phyloP scores from a whole-genome alignment of 2,888 invertebrate species.

The Dichetophora obliterata region DNA sequence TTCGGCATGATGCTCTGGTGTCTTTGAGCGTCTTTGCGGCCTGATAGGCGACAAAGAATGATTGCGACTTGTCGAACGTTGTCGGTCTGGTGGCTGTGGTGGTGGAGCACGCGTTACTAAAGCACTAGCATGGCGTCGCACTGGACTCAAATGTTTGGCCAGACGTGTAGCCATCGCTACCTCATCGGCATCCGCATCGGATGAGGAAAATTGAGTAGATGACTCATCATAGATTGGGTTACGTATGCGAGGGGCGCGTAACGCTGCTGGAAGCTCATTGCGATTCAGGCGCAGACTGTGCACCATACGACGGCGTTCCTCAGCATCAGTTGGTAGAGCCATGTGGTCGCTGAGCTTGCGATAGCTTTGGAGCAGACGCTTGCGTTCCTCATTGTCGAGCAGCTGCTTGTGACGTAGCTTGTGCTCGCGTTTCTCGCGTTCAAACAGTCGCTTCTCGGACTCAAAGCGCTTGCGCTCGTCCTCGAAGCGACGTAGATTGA shows the following conservation, averaged over 20 bases:
- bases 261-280: slow-evolving; percentile 53
- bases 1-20: slow-evolving; percentile 58
- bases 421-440: slow-evolving; percentile 73
- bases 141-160: slow-evolving; percentile 47
- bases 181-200: slow-evolving; percentile 62
- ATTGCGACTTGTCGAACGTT: slow-evolving; percentile 58
- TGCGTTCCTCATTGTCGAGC: slow-evolving; percentile 65
- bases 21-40: slow-evolving; percentile 63
- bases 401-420: slow-evolving; percentile 64
- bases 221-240: slow-evolving; percentile 63
- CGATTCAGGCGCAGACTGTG: slow-evolving; percentile 62
- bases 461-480: slow-evolving; percentile 69
- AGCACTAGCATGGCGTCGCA: slow-evolving; percentile 48
- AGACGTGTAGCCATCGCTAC: slow-evolving; percentile 43
- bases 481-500: slow-evolving; percentile 67
- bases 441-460: slow-evolving; percentile 68
- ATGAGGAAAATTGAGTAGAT: slow-evolving; percentile 67
- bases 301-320: slow-evolving; percentile 62
- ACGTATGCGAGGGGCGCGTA: slow-evolving; percentile 46
- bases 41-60: slow-evolving; percentile 65
- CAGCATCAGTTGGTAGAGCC: slow-evolving; percentile 61
- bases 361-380: slow-evolving; percentile 63
- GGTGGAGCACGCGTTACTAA: slow-evolving; percentile 57
- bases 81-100: slow-evolving; percentile 53
- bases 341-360: slow-evolving; percentile 64